Evolutionary conservation across 2,113 vertebrate species (phyloP), one percentile per base, ranked within the genome.

Genomic region (Baryphthengus martii): DNA sequence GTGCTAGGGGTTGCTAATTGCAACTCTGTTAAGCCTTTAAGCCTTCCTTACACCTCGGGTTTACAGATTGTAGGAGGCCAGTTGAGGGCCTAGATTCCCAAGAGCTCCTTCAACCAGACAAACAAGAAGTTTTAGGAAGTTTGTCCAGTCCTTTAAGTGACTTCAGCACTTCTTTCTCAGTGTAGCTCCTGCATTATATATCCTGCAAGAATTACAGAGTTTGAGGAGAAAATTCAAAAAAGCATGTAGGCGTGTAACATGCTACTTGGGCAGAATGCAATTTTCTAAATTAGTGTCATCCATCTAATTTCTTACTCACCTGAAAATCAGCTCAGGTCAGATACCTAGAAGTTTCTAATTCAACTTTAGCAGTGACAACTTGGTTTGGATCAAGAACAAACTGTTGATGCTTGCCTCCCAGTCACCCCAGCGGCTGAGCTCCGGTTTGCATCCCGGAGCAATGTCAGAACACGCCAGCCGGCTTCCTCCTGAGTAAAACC

Each of bases 221-320:
- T 21, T 45, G 52, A 67, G 17, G 10, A 47, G 26, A 49, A 67
- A 75, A 80, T 80, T 72, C 6, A 25, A 42, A 81, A 50, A 74
- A 44, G 4, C 6, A 0, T 17, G 26, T 67, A 67, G 33, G 10
- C 0, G 0, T 16, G 39, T 35, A 15, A 53, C 1, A 1, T 35
- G 42, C 7, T 2, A 2, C 9, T 78, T 0, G 0, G 18, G 40
- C 14, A 75, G 31, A 94, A 67, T 1, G 0, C 7, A 50, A 6
- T 4, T 61, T 15, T 29, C 59, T 62, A 9, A 83, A 66, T 7
- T 61, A 37, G 56, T 75, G 35, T 37, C 2, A 37, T 18, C 26
- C 10, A 31, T 42, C 20, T 77, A 5, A 88, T 61, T 87, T 65
- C 53, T 62, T 61, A 58, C 0, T 1, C 11, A 33, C 10, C 25